Conservation (phyloP, 2,797 vertebrate species). For the Dipus sagitta region DNA sequence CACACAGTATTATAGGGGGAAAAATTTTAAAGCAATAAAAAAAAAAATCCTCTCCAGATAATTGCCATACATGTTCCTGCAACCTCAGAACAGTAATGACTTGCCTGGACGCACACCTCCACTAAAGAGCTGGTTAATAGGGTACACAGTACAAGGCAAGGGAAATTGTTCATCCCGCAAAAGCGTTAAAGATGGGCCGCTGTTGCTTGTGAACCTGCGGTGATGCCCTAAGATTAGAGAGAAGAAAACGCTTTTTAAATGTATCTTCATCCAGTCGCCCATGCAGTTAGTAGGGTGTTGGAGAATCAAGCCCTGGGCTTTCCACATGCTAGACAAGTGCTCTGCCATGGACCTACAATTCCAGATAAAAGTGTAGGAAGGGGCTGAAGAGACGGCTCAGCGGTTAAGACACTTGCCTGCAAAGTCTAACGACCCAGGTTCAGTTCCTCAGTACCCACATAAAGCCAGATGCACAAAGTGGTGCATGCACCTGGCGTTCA, state of each 20-base stretch:
- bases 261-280: background rate
- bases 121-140: conserved; percentile 60
- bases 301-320: background rate
- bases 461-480: no score
- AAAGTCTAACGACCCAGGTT: no score
- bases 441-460: no score
- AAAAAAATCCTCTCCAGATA: conserved; percentile 30
- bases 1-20: conserved; percentile 64
- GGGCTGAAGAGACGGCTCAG: no score
- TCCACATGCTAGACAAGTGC: background rate
- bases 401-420: no score
- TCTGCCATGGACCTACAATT: background rate
- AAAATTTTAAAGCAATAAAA: conserved; percentile 45
- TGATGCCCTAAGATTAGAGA: background rate
- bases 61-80: conserved; percentile 78
- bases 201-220: background rate
- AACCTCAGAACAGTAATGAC: conserved; percentile 78
- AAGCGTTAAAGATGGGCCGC: conserved; percentile 11
- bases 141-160: background rate
- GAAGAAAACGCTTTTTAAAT: background rate
- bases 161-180: conserved; percentile 37
- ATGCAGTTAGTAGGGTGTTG: background rate
- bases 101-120: conserved; percentile 62
- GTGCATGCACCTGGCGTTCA: no score
- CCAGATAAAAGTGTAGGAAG: background rate